Evolutionary conservation across 2,797 vertebrate species (phyloP), one percentile per base, ranked within the genome.

Genomic region (Gambelia wislizenii): DNA sequence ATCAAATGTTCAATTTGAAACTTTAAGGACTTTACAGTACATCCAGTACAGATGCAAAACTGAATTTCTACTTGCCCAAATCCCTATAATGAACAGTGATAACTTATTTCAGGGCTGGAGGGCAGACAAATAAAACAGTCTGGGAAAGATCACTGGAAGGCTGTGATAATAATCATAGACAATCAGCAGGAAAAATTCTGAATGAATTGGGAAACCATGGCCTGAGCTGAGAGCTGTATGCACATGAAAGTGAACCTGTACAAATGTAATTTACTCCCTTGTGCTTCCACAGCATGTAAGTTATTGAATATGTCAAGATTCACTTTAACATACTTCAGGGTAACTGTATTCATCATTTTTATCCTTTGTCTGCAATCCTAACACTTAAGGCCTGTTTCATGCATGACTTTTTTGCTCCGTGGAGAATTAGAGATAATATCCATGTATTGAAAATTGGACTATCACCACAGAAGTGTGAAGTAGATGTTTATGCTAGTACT

Each of bases 311-410:
- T 54, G 44, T 76, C 27, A 67, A 77, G n/a, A 67, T 70, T 84
- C 20, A 70, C 27, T 77, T 89, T 89, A 79, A 77, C 44, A 69
- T 77, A 84, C 56, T 42, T 54, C 56, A 42, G 59, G 56, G 47
- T 70, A 87, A 81, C 77, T 70, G n/a, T 86, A 86, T 79, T 77
- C 44, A 79, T 72, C 52, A 44, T 10, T 78, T 88, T 84, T 84
- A 77, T 76, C 27, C 49, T 84, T 84, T 84, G 30, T n/a, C 12
- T 56, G 39, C 69, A 20, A 44, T 56, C 33, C 59, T 56, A 84
- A 69, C 30, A 70, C 20, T 84, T 44, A 54, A 69, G 54, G 22
- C 36, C 59, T 89, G n/a, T 88, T 84, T 88, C 36, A 67, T n/a
- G 18, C 36, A 75, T 89, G 75, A 78, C 36, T 77, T n/a, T 84